A percentile compares a stretch with the other conserved stretches of the same genome.
These are phyloP conservation scores for Plagiodera versicolora DNA, from an alignment of 2,888 invertebrate genomes.

Conservation along the genomic window DNA sequence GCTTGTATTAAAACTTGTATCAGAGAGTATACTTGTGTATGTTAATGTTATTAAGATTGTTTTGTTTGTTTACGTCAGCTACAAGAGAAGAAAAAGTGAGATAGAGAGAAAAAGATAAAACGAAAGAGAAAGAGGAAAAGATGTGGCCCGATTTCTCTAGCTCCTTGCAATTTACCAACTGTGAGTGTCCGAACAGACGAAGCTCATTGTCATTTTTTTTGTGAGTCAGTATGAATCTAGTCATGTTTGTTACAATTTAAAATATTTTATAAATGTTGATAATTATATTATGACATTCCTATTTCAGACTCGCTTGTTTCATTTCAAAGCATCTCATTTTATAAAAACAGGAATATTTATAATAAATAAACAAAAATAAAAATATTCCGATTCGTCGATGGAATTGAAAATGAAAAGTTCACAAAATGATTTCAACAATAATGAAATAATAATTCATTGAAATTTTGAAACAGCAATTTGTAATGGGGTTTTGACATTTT, in stretches of 20 bases:
- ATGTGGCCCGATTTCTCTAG: conserved; percentile 56
- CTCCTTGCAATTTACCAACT: conserved; percentile 39
- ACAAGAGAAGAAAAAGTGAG: conserved; percentile 46
- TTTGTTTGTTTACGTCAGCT: conserved; percentile 54
- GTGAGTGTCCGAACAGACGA: conserved; percentile 47
- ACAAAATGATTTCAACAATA: too few relatives aligned
- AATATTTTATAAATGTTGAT: conserved; percentile 62
- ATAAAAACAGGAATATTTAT: too few relatives aligned
- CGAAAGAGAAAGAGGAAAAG: conserved; percentile 41
- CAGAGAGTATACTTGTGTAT: conserved; percentile 52
- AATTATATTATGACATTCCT: conserved; percentile 61
- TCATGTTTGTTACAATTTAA: conserved; percentile 61
- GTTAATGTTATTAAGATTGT: conserved; percentile 55
- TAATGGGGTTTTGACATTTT: too few relatives aligned
- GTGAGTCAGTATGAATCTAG: conserved; percentile 60
- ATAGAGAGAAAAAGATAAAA: conserved; percentile 9
- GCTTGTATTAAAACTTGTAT: conserved; percentile 32
- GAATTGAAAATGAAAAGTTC: too few relatives aligned
- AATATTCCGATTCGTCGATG: too few relatives aligned
- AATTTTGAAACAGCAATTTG: too few relatives aligned
- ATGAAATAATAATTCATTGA: too few relatives aligned
- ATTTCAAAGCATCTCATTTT: not conserved
- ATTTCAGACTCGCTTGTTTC: conserved; percentile 45
- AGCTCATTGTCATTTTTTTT: conserved; percentile 56
- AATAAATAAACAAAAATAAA: too few relatives aligned